Percentiles rank a stretch among this genome's conserved stretches.
Conservation (phyloP, 2,113 vertebrate genomes). For the Pelecanoides urinatrix region DNA sequence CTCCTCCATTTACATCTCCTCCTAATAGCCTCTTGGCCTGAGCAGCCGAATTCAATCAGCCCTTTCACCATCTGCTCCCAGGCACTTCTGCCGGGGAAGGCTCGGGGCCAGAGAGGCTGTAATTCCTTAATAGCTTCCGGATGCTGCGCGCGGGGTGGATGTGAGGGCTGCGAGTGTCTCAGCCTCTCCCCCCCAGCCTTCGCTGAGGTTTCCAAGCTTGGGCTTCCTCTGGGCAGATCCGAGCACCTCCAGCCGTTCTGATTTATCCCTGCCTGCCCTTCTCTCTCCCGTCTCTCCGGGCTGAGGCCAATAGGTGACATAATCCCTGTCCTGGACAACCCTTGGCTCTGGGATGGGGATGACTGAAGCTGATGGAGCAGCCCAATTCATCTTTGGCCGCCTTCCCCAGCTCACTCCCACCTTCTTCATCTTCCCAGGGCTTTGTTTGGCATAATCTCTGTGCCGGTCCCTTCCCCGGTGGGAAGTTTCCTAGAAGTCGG, state of each 20-base stretch:
- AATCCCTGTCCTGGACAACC: neutral
- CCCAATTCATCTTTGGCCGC: neutral
- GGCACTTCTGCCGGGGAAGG: conserved; percentile 40
- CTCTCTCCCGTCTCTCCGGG: neutral
- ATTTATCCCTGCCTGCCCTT: neutral
- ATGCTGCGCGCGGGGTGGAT: conserved; percentile 28
- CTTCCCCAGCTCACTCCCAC: conserved; percentile 24
- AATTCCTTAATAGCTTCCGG: conserved; percentile 75
- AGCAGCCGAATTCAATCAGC: conserved; percentile 62
- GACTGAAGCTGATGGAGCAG: conserved; percentile 11
- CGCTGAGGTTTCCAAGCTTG: neutral
- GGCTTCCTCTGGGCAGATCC: neutral
- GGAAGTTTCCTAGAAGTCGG: conserved; percentile 32
- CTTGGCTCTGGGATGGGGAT: neutral
- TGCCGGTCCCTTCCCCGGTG: neutral
- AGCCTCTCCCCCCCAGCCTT: neutral
- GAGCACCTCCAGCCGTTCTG: neutral
- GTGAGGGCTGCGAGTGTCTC: neutral
- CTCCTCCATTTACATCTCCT: conserved; percentile 1
- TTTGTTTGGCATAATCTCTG: neutral
- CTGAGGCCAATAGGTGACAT: conserved; percentile 28
- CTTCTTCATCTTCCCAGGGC: conserved; percentile 13
- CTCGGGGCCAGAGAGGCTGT: conserved; percentile 60
- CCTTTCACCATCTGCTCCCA: conserved; percentile 62
- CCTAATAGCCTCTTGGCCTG: conserved; percentile 2